A percentile compares a stretch with the other conserved stretches of the same genome.
These are phyloP conservation scores for Eptatretus burgeri DNA, from an alignment of 2,113 vertebrate genomes.

Conservation along the genomic window DNA sequence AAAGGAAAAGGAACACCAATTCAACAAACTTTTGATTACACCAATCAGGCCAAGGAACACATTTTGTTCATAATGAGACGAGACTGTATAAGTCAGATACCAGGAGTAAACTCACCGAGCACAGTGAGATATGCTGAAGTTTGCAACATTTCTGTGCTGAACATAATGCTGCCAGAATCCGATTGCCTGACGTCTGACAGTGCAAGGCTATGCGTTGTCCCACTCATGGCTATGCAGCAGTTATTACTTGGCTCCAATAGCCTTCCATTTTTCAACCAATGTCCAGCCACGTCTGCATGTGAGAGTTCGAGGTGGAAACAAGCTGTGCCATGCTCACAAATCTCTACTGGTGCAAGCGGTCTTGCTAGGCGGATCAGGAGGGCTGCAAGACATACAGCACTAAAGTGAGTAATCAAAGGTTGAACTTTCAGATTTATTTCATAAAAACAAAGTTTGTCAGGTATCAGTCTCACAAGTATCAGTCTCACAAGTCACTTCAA, in stretches of 20 bases:
- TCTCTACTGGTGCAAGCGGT: constrained; percentile 27
- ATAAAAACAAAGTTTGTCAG: no score
- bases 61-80: no score
- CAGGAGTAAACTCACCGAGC: constrained; percentile 21
- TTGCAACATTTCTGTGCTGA: constrained; percentile 44
- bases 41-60: no score
- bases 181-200: constrained; percentile 31
- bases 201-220: constrained; percentile 33
- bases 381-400: background rate
- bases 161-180: constrained; percentile 41
- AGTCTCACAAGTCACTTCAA: no score
- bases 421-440: no score
- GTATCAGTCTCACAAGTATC: no score
- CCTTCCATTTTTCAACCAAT: constrained; percentile 40
- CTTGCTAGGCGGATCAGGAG: constrained; percentile 20
- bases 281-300: constrained; percentile 36
- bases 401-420: no score
- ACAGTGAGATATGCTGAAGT: constrained; percentile 33
- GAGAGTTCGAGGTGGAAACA: constrained; percentile 50
- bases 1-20: no score
- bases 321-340: constrained; percentile 28
- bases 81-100: no score
- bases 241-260: constrained; percentile 25
- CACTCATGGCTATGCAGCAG: constrained; percentile 18
- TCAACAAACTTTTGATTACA: no score